phyloP scores from a whole-genome alignment of 2,888 invertebrate genomes.

The Labia minor region DNA sequence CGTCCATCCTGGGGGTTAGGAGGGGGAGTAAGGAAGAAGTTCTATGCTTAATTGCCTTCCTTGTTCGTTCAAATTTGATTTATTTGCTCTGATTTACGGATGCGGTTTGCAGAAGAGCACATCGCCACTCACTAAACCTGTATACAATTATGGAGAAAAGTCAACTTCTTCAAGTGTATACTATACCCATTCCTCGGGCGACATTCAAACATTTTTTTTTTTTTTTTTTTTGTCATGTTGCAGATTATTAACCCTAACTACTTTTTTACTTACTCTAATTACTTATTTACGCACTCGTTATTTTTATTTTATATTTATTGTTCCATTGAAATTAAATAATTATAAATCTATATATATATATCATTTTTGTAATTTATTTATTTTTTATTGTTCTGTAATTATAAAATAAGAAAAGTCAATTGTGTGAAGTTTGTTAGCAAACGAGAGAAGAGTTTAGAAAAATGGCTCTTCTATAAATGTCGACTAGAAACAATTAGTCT shows the following conservation, averaged over 20 bases:
- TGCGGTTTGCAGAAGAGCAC: not conserved
- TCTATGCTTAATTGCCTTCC: not conserved
- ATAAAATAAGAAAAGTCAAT: too few relatives aligned
- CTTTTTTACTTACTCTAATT: not conserved
- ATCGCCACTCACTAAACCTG: not conserved
- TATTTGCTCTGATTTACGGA: not conserved
- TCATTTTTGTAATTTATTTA: too few relatives aligned
- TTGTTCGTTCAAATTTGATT: constrained; percentile 7
- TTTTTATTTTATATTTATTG: too few relatives aligned
- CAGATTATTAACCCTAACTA: not conserved
- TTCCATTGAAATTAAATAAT: too few relatives aligned
- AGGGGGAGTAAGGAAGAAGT: not conserved
- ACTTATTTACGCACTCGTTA: too few relatives aligned
- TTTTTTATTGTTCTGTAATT: too few relatives aligned
- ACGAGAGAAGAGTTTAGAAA: too few relatives aligned
- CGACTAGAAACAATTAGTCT: too few relatives aligned
- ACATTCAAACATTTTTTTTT: not conserved
- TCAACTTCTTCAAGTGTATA: too few relatives aligned
- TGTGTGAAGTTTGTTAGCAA: too few relatives aligned
- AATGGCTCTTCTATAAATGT: too few relatives aligned
- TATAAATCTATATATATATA: too few relatives aligned
- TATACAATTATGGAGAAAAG: not conserved
- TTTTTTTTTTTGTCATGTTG: not conserved
- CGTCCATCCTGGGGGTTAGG: not conserved
- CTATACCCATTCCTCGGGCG: not conserved